Base-by-base conservation (phyloP, 2,888 invertebrate species). In the Lycocerus yunnanus region DNA sequence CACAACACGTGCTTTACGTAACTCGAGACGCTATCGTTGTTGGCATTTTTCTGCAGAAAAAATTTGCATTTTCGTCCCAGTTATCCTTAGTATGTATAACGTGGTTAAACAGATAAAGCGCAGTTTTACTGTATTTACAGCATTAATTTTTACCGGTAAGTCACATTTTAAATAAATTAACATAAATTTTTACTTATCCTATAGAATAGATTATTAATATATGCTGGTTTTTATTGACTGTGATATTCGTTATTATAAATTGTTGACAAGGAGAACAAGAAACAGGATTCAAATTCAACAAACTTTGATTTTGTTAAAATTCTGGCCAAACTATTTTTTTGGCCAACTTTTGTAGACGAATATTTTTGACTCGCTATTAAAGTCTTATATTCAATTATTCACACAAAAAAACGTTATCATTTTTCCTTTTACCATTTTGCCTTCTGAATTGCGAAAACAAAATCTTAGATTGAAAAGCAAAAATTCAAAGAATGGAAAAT, bases 81-180 rank as follows among this genome's bases (percentile, higher is more conserved):
- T 72, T 67, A 58, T 66, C 75, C 73, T 73, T 74, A 76, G 71
- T 76, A 76, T 76, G 76, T 65, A 74, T 81, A 80, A 80, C 73
- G 79, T 81, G 75, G 79, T 82, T 73, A 81, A 80, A 77, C 81
- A 81, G 72, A 79, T 81, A 76, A 80, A 80, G 69, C 78, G 81
- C 77, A 82, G 80, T 80, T 80, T 82, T 74, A 79, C 80, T 78
- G 79, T 82, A 75, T 78, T 81, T 69, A 79, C 81, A 20, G 82
- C 82, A 59, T 75, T 82, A 13, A 79, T 80, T 69, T 79, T 82
- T 68, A 82, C 82, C 78, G 76, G 82, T 82, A 77, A 81, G 82
- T 80, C 27, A 69, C n/a, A 15, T 43, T n/a, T 43, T n/a, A n/a
- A 43, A 43, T 43, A 43, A 43, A 43, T 43, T 43, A 43, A n/a